Evolutionary conservation across 2,113 vertebrate genomes (phyloP).

Genomic region (Tor tambroides): DNA sequence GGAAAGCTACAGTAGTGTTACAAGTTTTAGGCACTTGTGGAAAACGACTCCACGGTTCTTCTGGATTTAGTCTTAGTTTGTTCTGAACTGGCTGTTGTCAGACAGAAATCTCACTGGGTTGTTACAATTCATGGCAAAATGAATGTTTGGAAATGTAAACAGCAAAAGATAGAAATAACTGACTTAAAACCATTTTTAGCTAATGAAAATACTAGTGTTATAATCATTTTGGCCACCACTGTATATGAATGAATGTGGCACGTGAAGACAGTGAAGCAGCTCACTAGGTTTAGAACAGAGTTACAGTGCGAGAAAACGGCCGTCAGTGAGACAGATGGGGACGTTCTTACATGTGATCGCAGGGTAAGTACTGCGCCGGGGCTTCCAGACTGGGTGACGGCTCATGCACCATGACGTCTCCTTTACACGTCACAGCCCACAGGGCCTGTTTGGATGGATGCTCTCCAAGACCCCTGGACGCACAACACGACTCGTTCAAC

Average conservation of each 20-base stretch:
- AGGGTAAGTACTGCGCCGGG: constrained; percentile 72
- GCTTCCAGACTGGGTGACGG: constrained; percentile 85
- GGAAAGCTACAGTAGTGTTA: no score
- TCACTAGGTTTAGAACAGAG: constrained; percentile 9
- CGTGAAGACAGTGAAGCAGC: not conserved
- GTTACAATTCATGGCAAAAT: no score
- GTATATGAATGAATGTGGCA: not conserved
- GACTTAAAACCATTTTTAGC: no score
- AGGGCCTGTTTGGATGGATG: constrained; percentile 87
- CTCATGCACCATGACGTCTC: constrained; percentile 94
- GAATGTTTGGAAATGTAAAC: no score
- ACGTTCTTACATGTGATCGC: constrained; percentile 90
- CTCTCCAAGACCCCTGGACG: constrained; percentile 82
- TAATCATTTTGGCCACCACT: no score
- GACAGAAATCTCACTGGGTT: no score
- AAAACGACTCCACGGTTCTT: no score
- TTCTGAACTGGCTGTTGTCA: no score
- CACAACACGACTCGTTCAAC: constrained; percentile 88
- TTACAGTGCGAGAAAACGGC: not conserved
- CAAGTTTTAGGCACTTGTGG: no score
- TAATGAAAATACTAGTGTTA: no score
- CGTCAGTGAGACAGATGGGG: not conserved
- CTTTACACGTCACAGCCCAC: constrained; percentile 94
- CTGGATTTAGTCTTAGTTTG: no score
- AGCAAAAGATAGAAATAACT: no score